Percentiles rank a stretch among this genome's conserved stretches.
These are phyloP conservation scores for Diarsia mendica DNA, from an alignment of 2,888 invertebrate species.

Conservation along the genomic window DNA sequence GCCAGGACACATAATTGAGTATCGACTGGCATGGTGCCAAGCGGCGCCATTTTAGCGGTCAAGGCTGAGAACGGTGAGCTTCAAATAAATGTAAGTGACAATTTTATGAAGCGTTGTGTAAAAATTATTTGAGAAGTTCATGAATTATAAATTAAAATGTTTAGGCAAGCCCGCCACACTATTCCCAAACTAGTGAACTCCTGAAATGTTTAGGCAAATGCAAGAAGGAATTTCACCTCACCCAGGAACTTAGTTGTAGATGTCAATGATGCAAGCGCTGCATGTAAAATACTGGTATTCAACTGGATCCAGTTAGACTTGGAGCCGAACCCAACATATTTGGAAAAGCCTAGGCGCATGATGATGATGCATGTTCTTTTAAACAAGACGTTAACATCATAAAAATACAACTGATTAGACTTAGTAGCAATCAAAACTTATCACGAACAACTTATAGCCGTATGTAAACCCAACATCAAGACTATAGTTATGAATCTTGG, in stretches of 20 bases:
- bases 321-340: not conserved
- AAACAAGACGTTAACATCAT: not conserved
- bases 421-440: not conserved
- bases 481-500: not conserved
- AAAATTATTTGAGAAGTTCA: slow-evolving; percentile 12
- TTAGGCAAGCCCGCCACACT: not conserved
- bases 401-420: not conserved
- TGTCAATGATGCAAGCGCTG: not conserved
- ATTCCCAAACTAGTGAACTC: no score
- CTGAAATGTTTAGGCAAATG: not conserved
- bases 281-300: not conserved
- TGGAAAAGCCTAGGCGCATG: not conserved
- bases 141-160: not conserved
- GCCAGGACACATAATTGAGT: slow-evolving; percentile 35
- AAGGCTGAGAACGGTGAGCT: slow-evolving; percentile 56
- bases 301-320: not conserved
- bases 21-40: slow-evolving; percentile 63
- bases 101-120: slow-evolving; percentile 16
- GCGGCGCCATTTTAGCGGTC: slow-evolving; percentile 56
- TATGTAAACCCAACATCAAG: not conserved
- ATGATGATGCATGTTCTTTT: not conserved
- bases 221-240: not conserved
- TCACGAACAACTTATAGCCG: not conserved
- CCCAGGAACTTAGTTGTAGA: not conserved
- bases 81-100: slow-evolving; percentile 54